Evolutionary conservation across 1,140 invertebrate genomes (phyloP), one percentile per base, ranked within the genome.

Genomic region (Cydia pomonella): DNA sequence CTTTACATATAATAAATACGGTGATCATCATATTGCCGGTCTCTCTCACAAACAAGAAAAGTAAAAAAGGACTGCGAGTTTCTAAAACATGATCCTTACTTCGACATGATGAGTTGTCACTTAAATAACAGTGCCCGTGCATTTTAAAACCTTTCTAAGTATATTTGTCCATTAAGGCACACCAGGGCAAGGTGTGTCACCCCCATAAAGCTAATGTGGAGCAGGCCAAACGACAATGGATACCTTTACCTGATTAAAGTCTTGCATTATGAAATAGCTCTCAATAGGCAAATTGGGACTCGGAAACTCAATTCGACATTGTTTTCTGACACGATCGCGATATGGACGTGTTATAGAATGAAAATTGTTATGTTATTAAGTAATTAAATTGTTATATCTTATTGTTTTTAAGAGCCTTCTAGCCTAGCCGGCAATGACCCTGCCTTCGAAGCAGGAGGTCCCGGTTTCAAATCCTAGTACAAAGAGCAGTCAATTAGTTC

Each of bases 231-330:
- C 12, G 50, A 6, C 29, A 33, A 38, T 69, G 13, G 3, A 38
- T 33, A 27, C 27, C 64, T 69, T 69, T 33, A 18, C 29, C 9
- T 69, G 29, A 69, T 69, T 69, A 69, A 69, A 69, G 64, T 38
- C 64, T 69, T 69, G n/a, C 64, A 69, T 66, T 66, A 66, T 38
- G 64, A 69, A 69, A 69, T 69, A n/a, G 29, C 64, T 69, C 64
- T 69, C 29, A 41, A 69, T 69, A 69, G 27, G 29, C 25, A 69
- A 69, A 69, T 38, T 69, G 29, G 27, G n/a, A 18, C n/a, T 18
- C n/a, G 6, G 33, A n/a, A 7, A 38, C 16, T 10, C 21, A 3
- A 59, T 59, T 59, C 21, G 53, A 59, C 53, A 23, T 59, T 59
- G n/a, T 23, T 53, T 53, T 18, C 16, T 18, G 38, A 16, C 50